Evolutionary conservation across 64 coral and sea anemone genomes (phyloP), one percentile per base, ranked within the genome.

Genomic region (Porites australiensis): DNA sequence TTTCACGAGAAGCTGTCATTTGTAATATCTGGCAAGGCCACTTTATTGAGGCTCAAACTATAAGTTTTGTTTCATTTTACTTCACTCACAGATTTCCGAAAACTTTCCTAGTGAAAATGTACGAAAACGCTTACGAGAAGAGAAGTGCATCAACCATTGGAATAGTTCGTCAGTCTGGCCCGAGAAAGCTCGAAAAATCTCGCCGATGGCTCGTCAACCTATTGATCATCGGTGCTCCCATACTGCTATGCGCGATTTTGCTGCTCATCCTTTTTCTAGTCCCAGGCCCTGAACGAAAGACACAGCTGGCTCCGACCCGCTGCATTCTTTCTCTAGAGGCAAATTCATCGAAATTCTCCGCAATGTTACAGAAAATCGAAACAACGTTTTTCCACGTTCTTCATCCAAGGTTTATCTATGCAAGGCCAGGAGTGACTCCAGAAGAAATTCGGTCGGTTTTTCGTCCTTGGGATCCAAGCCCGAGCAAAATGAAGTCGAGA

Each of bases 371-470:
- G 81, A 84, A 51, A 51, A 84, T 84, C 15, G 44, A 84, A 65
- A 69, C 61, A 13, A 15, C 19, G 16, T 84, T 12, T 69, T 74
- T 21, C 10, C 63, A 67, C 45, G 14, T 10, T 21, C 77, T 94
- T 43, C 22, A 66, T 5, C 92, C 92, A 14, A 46, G 75, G 23
- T 27, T 15, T 5, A 75, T 94, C 45, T n/a, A n/a, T 44, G 2
- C 0, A 4, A 94, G 89, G 18, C 8, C 45, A 6, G 87, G 92
- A 46, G 92, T 72, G n/a, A 89, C 77, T 20, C 68, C 65, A 5
- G 77, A 59, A 19, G 86, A 89, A 74, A 82, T 94, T 14, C 79
- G 87, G 67, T 12, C 49, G 21, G 20, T 14, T 20, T 94, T 89
- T 19, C 86, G 92, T 16, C 92, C 77, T 2, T 94, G 72, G 71